Evolutionary conservation across 2,113 vertebrate genomes (phyloP), one percentile per base, ranked within the genome.

Genomic region (Malurus elegans): DNA sequence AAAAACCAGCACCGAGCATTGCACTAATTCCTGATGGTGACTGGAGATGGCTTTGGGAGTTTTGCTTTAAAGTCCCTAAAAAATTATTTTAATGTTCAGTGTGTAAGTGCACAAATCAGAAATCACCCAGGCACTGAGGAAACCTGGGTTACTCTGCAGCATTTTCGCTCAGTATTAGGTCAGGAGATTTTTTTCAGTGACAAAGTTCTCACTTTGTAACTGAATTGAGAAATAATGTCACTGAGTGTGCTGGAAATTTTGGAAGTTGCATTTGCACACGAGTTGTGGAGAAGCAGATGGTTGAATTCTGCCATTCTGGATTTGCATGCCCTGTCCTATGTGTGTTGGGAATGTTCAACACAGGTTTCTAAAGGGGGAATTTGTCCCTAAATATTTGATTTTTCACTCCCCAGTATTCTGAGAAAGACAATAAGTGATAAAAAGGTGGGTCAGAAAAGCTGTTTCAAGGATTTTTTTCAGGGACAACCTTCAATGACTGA

Each of bases 11-110:
- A 4, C 10, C 8, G 53, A 61, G 91, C 31, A 18, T 93, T 85
- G 69, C 67, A 72, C 61, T 16, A 4, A 92, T 97, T 95, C 72
- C 87, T 93, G 31, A 10, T 58, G 76, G 50, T 85, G 53, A 64
- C 91, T 90, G 38, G 86, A 88, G 79, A 45, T 72, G 73, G 56
- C 62, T 96, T 87, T 26, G 44, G 53, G 72, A 93, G 34, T 87
- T 92, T 88, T 48, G 75, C 57, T 95, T 92, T 92, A 78, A 87
- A 51, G 47, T 85, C 67, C 62, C 71, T 95, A 53, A 86, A 92
- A 2, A 2, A 3, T 88, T 3, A 8, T 79, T 81, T 50, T 31
- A 40, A 19, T 78, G 40, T 20, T 80, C 44, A 15, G 19, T 54
- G 66, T 91, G 57, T 28, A 83, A 86, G n/a, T 69, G 3, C 57